Evolutionary conservation across 2,797 vertebrate species (phyloP), one percentile per base, ranked within the genome.

Genomic region (Hypotaenidia okinawae): DNA sequence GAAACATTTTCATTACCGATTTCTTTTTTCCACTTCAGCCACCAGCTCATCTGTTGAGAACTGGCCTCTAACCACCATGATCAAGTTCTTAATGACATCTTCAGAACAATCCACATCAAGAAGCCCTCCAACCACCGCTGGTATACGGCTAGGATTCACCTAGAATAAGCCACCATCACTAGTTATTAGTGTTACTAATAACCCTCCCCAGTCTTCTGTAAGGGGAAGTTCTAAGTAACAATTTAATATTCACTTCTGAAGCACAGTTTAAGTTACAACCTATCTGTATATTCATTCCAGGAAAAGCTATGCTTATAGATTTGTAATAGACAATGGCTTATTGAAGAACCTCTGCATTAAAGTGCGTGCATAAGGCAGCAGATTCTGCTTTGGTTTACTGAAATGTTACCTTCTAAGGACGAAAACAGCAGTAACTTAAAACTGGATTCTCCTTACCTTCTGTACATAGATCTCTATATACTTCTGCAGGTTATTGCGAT

Each of bases 381-480:
- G 24, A 68, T 76, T 35, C 54, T 52, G 18, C 45, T 78, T 72
- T 27, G 43, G 18, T 32, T 32, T 61, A 66, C 43, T 28, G 15
- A 66, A 84, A 66, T 7, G 6, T 25, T 49, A 84, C 7, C 17
- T 88, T 62, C n/a, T 15, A 86, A 69, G 11, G 32, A 82, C 58
- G 25, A 21, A 72, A 88, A 64, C 23, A 41, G 6, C 25, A 82
- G 52, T 43, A 86, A 12, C 23, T 84, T 58, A 73, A 58, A 58
- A 61, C 4, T 23, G 12, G 33, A n/a, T 80, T 91, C 47, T 37
- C 57, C 62, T 94, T 97, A 99, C 99, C 99, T 99, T 99, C 97
- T 99, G 99, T 39, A 99, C 98, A 0, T 99, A 99, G 94, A 99
- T 99, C 96, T 99, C 99, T 5, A 99, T 99, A 97, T 99, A 99